Conservation (phyloP, 2,113 vertebrate species). For the Chauna torquata region DNA sequence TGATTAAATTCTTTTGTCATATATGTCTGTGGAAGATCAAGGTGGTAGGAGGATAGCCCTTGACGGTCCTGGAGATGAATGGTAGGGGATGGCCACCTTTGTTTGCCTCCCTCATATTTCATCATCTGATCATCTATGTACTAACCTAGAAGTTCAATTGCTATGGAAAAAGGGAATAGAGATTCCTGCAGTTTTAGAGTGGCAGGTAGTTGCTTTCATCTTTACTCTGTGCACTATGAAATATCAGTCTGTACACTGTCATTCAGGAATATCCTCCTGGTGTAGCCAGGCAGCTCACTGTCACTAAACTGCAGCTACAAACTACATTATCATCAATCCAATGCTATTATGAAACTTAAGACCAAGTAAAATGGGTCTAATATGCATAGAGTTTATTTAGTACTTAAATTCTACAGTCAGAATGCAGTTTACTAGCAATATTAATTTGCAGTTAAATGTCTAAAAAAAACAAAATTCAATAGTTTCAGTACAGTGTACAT, state of each 20-base stretch:
- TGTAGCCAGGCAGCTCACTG: not conserved
- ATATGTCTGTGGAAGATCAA: not conserved
- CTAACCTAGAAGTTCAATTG: not conserved
- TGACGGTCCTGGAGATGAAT: not conserved
- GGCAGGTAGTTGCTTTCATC: not conserved
- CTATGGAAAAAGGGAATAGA: not conserved
- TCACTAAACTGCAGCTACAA: not conserved
- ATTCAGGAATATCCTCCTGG: not conserved
- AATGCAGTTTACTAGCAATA: conserved; percentile 37
- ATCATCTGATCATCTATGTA: not conserved
- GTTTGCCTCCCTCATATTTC: not conserved
- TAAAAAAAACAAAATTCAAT: not conserved
- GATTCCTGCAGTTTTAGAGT: not conserved
- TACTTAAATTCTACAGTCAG: conserved; percentile 63
- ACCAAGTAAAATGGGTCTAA: conserved; percentile 9
- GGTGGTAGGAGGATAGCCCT: no score
- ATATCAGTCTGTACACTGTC: not conserved
- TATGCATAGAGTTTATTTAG: conserved; percentile 78
- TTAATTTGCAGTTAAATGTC: conserved; percentile 25
- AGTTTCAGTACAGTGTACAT: conserved; percentile 39
- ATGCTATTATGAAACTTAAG: not conserved
- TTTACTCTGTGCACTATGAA: not conserved
- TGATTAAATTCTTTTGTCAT: not conserved
- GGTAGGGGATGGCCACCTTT: not conserved
- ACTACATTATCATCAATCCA: accelerated